Conservation (phyloP, 2,113 vertebrate species). For the Nettapus auritus region DNA sequence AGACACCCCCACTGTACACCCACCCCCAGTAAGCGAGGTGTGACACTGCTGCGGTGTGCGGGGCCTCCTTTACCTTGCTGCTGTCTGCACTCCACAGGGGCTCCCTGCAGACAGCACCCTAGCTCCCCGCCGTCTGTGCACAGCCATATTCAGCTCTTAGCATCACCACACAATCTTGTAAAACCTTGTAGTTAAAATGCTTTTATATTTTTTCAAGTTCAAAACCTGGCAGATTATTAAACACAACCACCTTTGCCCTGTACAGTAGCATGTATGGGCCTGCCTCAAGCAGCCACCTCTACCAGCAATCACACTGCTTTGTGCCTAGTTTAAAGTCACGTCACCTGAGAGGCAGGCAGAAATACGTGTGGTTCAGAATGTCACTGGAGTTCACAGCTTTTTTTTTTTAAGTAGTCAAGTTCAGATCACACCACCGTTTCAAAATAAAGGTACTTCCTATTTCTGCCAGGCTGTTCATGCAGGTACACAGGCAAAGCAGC, state of each 20-base stretch:
- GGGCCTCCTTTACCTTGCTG: not conserved
- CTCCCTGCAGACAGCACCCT: not conserved
- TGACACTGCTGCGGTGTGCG: not conserved
- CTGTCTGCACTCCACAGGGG: too few relatives aligned
- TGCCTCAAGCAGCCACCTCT: not conserved
- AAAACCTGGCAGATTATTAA: not conserved
- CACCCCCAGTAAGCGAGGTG: not conserved
- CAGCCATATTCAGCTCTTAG: accelerated
- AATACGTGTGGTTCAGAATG: not conserved
- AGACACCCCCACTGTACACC: not conserved
- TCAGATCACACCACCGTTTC: not conserved
- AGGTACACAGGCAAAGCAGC: not conserved
- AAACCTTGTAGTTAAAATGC: not conserved
- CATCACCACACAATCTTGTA: not conserved
- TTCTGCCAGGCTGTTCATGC: not conserved
- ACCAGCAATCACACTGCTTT: not conserved
- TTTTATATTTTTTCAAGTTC: not conserved
- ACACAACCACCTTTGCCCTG: not conserved
- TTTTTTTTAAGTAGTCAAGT: not conserved
- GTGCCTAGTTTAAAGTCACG: not conserved
- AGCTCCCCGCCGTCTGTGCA: not conserved
- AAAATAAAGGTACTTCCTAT: not conserved
- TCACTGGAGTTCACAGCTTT: not conserved
- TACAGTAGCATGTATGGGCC: not conserved
- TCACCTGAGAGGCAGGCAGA: not conserved